These are phyloP conservation scores for Nanorana parkeri DNA, from an alignment of 2,113 vertebrate species.

Conservation along the genomic window DNA sequence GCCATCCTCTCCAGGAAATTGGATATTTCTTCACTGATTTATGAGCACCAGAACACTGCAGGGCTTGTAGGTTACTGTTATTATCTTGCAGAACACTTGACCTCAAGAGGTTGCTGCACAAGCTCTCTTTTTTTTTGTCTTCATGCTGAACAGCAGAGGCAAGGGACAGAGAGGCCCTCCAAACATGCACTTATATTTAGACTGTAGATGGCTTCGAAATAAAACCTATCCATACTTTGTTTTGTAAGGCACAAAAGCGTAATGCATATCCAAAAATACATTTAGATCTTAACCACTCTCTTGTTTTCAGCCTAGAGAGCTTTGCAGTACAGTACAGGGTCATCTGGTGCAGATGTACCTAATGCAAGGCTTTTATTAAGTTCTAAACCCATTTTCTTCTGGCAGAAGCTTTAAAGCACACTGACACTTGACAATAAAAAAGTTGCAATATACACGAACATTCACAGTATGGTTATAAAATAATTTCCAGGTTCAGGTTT, in stretches of 20 bases:
- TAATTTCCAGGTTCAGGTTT: no score
- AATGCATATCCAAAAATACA: slow-evolving; percentile 14
- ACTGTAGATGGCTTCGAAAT: background rate
- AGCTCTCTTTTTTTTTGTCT: slow-evolving; percentile 9
- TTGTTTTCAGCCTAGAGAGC: background rate
- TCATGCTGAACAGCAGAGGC: slow-evolving; percentile 7
- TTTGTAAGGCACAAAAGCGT: background rate
- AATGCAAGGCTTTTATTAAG: background rate
- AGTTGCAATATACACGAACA: no score
- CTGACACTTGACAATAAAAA: background rate
- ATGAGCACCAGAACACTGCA: slow-evolving; percentile 45
- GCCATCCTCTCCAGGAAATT: slow-evolving; percentile 54
- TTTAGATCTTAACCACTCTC: slow-evolving; percentile 1
- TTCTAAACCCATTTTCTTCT: background rate
- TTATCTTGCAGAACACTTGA: slow-evolving; percentile 55
- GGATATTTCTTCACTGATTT: slow-evolving; percentile 49
- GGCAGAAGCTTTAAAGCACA: slow-evolving; percentile 15
- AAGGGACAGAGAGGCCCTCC: slow-evolving; percentile 16
- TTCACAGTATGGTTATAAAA: no score
- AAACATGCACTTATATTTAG: slow-evolving; percentile 29
- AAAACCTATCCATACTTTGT: slow-evolving; percentile 17
- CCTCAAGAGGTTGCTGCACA: slow-evolving; percentile 46
- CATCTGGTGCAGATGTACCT: slow-evolving; percentile 7
- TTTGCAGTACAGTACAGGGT: background rate
- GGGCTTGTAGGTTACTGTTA: slow-evolving; percentile 51